Evolutionary conservation across 1,140 invertebrate genomes (phyloP).

Genomic region (Chrysoperla carnea): DNA sequence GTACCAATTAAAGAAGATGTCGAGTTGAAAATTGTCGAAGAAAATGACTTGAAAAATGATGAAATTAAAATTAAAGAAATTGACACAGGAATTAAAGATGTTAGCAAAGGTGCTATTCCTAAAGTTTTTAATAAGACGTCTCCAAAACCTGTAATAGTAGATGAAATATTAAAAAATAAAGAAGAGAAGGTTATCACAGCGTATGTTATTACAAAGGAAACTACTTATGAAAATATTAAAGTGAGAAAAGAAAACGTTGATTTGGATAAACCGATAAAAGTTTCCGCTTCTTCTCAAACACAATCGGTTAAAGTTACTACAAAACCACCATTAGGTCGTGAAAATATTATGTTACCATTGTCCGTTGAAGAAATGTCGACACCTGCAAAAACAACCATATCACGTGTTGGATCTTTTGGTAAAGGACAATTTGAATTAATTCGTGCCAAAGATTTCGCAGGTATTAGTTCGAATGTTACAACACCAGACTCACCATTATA

Average conservation of each 20-base stretch:
- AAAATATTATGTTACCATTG: conserved; percentile 6
- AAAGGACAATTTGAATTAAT: conserved; percentile 16
- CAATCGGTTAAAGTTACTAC: conserved; percentile 8
- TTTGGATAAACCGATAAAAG: conserved; percentile 14
- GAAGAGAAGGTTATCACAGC: conserved; percentile 14
- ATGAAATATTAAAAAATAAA: neutral
- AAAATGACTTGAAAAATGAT: neutral
- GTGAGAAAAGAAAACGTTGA: conserved; percentile 12
- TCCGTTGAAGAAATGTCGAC: conserved; percentile 6
- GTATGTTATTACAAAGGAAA: conserved; percentile 12
- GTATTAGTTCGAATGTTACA: conserved; percentile 16
- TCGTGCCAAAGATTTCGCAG: conserved; percentile 19
- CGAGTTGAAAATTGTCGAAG: neutral
- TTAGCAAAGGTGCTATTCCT: neutral
- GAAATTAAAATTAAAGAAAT: conserved; percentile 7
- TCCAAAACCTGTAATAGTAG: neutral
- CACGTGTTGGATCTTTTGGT: neutral
- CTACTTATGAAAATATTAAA: conserved; percentile 20
- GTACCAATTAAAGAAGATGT: conserved; percentile 2
- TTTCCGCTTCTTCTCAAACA: conserved; percentile 16
- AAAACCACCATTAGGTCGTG: conserved; percentile 2
- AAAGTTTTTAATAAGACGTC: neutral
- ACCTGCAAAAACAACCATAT: neutral
- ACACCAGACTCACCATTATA: conserved; percentile 13
- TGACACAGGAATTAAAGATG: neutral